Percentiles rank a stretch among this genome's conserved stretches.
These are phyloP conservation scores for Carabus problematicus DNA, from an alignment of 2,888 invertebrate genomes.

Conservation along the genomic window DNA sequence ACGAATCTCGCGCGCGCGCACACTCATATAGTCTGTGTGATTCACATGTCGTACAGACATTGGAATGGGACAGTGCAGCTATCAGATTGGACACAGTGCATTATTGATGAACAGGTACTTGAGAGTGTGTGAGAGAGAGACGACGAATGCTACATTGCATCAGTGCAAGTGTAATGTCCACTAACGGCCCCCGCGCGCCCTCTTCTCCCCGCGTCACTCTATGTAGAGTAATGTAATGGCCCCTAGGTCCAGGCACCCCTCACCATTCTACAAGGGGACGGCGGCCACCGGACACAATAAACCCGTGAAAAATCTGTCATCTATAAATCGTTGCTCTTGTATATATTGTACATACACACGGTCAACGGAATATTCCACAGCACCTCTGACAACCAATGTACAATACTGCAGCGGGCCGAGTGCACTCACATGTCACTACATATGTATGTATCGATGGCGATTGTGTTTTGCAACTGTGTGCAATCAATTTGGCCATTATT, in stretches of 20 bases:
- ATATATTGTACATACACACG: slow-evolving; percentile 20
- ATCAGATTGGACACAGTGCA: slow-evolving; percentile 57
- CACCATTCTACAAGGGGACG: slow-evolving; percentile 41
- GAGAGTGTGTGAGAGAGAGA: slow-evolving; percentile 44
- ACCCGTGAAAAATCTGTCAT: slow-evolving; percentile 54
- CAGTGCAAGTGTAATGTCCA: slow-evolving; percentile 49
- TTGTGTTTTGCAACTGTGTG: slow-evolving; percentile 57
- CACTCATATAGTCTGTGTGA: slow-evolving; percentile 46
- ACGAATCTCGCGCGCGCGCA: slow-evolving; percentile 9
- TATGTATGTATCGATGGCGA: slow-evolving; percentile 55
- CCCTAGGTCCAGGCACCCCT: not conserved
- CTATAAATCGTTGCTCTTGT: slow-evolving; percentile 52
- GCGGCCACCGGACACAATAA: slow-evolving; percentile 50
- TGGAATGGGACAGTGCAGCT: slow-evolving; percentile 23
- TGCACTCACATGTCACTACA: slow-evolving; percentile 44
- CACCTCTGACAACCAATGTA: slow-evolving; percentile 1
- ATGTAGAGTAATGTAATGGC: too few relatives aligned
- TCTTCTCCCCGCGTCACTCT: not conserved
- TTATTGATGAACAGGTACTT: slow-evolving; percentile 60
- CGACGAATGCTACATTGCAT: slow-evolving; percentile 48
- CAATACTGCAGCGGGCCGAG: not conserved
- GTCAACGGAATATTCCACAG: slow-evolving; percentile 12
- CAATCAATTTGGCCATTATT: slow-evolving; percentile 60
- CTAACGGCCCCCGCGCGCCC: slow-evolving; percentile 6
- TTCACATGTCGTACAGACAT: slow-evolving; percentile 54